Evolutionary conservation across 2,797 vertebrate genomes (phyloP).

Genomic region (Poeciliopsis presidionis): DNA sequence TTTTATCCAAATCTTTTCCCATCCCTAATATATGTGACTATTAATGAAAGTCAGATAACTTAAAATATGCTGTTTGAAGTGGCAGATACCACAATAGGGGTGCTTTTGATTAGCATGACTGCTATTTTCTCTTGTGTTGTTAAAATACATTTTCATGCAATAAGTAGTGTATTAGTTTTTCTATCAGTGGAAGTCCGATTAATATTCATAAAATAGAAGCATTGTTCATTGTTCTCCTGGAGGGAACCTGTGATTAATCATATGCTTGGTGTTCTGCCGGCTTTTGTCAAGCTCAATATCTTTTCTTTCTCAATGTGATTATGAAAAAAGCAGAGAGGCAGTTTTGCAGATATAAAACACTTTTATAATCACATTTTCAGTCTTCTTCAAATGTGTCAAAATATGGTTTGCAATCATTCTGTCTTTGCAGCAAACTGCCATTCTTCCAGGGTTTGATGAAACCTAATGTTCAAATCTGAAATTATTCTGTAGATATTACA

Average conservation of each 20-base stretch:
- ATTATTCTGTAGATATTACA: constrained; percentile 9
- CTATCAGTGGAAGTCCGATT: constrained; percentile 7
- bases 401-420: neutral
- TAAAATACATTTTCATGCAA: constrained; percentile 16
- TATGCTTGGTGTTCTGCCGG: neutral
- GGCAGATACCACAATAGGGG: constrained; percentile 22
- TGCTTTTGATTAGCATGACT: constrained; percentile 22
- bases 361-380: neutral
- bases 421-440: neutral
- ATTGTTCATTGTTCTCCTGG: constrained; percentile 17
- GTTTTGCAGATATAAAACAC: neutral
- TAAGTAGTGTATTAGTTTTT: constrained; percentile 5
- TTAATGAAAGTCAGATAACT: constrained; percentile 15
- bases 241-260: constrained; percentile 8
- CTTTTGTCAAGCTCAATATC: neutral
- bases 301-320: neutral
- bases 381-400: neutral
- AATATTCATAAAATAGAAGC: neutral
- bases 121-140: constrained; percentile 13
- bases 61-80: constrained; percentile 22
- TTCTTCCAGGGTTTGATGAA: constrained; percentile 43
- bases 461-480: constrained; percentile 51
- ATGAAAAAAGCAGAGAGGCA: neutral
- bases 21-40: neutral
- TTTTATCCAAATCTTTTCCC: constrained; percentile 2